phyloP scores from a whole-genome alignment of 2,797 vertebrate genomes.

The Rachycentron canadum region DNA sequence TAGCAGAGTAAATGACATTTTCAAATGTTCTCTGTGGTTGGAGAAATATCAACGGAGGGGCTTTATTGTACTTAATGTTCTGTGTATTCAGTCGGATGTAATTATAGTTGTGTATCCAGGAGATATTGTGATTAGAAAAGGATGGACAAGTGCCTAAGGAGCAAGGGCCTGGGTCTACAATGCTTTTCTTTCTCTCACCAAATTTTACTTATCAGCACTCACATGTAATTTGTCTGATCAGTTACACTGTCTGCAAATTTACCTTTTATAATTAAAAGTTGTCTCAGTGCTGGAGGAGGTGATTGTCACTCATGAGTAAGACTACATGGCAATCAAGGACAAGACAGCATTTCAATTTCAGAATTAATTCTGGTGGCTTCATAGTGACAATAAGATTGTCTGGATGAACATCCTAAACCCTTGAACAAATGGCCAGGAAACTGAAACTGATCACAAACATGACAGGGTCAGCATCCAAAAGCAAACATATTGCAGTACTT shows the following conservation, averaged over 20 bases:
- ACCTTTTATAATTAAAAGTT: conserved; percentile 83
- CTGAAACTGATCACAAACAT: conserved; percentile 6
- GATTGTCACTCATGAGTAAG: conserved; percentile 58
- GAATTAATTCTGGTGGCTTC: conserved; percentile 8
- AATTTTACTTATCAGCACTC: conserved; percentile 81
- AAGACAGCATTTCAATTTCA: conserved; percentile 22
- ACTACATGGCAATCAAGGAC: conserved; percentile 39
- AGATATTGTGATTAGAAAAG: conserved; percentile 61
- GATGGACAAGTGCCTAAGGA: conserved; percentile 28
- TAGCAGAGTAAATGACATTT: conserved; percentile 65
- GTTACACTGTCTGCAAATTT: conserved; percentile 80
- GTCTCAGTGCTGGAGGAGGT: conserved; percentile 50
- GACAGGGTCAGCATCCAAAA: not conserved
- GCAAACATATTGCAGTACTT: conserved; percentile 34
- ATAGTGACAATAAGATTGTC: not conserved
- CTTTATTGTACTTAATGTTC: conserved; percentile 45
- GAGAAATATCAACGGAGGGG: conserved; percentile 36
- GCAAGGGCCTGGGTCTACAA: conserved; percentile 44
- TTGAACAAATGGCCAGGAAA: not conserved
- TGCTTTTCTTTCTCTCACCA: conserved; percentile 59
- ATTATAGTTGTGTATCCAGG: conserved; percentile 60
- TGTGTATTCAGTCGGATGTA: conserved; percentile 60
- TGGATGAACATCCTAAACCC: not conserved
- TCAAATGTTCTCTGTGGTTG: conserved; percentile 41
- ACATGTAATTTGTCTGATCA: conserved; percentile 81